A percentile compares a stretch with the other conserved stretches of the same genome.
Conservation (phyloP, 2,797 vertebrate species). For the Sparus aurata region DNA sequence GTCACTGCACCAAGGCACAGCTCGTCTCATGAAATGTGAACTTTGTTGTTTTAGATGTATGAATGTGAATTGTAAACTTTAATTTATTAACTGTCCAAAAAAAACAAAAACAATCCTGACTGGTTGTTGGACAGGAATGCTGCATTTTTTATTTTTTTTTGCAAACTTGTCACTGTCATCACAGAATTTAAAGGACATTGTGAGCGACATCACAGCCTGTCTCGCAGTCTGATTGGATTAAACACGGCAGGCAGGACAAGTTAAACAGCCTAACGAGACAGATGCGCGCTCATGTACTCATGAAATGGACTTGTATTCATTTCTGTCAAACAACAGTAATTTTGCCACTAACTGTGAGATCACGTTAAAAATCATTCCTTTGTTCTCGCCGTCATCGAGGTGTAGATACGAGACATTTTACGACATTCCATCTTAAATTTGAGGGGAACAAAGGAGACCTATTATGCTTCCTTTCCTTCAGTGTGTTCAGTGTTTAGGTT, state of each 20-base stretch:
- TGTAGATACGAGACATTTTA: background rate
- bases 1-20: background rate
- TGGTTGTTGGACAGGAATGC: background rate
- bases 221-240: background rate
- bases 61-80: constrained; percentile 39
- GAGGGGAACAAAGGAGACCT: background rate
- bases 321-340: background rate
- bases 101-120: background rate
- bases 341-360: background rate
- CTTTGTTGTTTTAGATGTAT: constrained; percentile 5
- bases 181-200: background rate
- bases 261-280: background rate
- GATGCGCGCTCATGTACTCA: background rate
- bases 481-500: too few relatives aligned
- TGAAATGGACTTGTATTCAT: background rate
- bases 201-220: background rate
- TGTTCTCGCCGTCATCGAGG: background rate
- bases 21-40: constrained; percentile 54
- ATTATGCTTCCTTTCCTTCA: too few relatives aligned
- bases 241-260: background rate
- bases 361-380: background rate
- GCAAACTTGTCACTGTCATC: background rate
- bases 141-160: background rate
- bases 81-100: constrained; percentile 29
- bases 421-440: background rate